Conservation (phyloP, 2,797 vertebrate genomes). For the Emydoidea blandingii region DNA sequence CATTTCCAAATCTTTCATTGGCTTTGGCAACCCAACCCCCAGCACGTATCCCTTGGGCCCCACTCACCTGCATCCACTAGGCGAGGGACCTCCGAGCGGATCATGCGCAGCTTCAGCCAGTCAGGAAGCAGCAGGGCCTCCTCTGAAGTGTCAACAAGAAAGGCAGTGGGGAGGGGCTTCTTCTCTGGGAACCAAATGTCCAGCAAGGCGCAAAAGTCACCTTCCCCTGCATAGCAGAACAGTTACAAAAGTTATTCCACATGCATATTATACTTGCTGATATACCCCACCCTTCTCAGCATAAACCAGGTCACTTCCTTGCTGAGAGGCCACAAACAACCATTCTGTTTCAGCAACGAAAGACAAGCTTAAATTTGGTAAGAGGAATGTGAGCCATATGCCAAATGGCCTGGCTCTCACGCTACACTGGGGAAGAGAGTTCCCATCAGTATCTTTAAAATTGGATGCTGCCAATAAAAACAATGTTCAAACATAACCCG, state of each 20-base stretch:
- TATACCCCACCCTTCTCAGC: accelerated
- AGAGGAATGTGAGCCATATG: neutral
- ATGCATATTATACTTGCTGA: neutral
- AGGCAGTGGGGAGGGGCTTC: conserved; percentile 96
- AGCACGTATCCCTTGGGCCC: neutral
- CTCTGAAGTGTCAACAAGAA: conserved; percentile 97
- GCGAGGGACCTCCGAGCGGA: conserved; percentile 95
- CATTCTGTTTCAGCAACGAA: neutral
- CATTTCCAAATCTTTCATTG: neutral
- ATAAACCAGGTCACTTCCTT: neutral
- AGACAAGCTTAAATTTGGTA: neutral
- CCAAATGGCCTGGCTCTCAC: neutral
- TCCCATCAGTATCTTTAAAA: neutral
- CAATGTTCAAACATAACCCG: neutral
- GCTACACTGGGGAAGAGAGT: neutral
- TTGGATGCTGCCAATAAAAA: neutral
- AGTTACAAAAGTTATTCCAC: neutral
- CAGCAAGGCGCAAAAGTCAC: conserved; percentile 91
- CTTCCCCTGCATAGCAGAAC: conserved; percentile 82
- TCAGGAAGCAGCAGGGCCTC: conserved; percentile 96
- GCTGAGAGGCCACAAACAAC: neutral
- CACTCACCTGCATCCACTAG: conserved; percentile 93
- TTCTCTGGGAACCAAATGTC: conserved; percentile 99
- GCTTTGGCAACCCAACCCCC: neutral
- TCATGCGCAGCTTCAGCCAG: conserved; percentile 98